Evolutionary conservation across 2,113 vertebrate genomes (phyloP), one percentile per base, ranked within the genome.

Genomic region (Mesitornis unicolor): DNA sequence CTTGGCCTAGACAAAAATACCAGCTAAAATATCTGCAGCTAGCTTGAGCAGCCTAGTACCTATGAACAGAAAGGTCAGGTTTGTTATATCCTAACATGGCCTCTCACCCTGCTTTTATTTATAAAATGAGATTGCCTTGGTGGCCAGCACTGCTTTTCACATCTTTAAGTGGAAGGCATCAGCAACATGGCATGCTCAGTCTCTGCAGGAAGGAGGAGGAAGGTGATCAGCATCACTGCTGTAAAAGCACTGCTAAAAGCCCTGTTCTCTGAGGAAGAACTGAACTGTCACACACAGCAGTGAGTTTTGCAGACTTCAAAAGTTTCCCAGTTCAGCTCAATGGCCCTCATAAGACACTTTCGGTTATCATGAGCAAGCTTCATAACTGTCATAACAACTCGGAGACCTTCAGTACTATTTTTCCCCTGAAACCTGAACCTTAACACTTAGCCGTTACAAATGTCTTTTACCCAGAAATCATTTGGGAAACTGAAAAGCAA

Each of bases 1-100:
- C 53, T 88, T 89, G 45, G 68, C 51, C 61, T 21, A 76, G 84
- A 83, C 70, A 95, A 83, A 90, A 96, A 85, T 60, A 63, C 54
- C n/a, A 47, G 43, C 71, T 67, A 88, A 84, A 96, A 81, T 95
- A 82, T 94, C 88, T 59, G 36, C 38, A 79, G 56, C 83, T 95
- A 69, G 69, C 79, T 91, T 82, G 95, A 92, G 90, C 88, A 86
- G 83, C 73, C 90, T 89, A 83, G 88, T 88, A 95, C 90, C 90
- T 57, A 45, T 6, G 89, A 89, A 74, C 48, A 85, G 69, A 95
- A 90, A 93, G 91, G 92, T 95, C 91, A 87, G 81, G 54, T 94
- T 97, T 95, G 84, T 95, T 93, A 64, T 63, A 80, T 2, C 69
- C 84, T 75, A 94, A 57, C 48, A 15, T 50, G 65, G 88, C 92